Evolutionary conservation across 2,888 invertebrate genomes (phyloP), one percentile per base, ranked within the genome.

Genomic region (Aleiodes testaceus): DNA sequence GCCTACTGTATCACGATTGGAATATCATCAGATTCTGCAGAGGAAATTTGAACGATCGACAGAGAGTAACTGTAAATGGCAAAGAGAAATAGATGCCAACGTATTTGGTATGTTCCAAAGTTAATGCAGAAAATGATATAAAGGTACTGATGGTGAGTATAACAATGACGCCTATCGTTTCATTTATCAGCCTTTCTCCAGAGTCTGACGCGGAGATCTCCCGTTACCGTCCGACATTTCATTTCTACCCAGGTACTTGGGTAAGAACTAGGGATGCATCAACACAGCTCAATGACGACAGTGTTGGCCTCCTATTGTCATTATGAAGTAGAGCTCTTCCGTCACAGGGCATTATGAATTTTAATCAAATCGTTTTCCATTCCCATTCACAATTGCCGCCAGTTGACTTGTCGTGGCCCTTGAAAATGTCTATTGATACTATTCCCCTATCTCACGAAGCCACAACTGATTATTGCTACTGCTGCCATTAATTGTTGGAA

Each of bases 171-270:
- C 79, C 36, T 87, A 87, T 87, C 87, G 83, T 79, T 84, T 87
- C 86, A 87, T 87, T 87, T 85, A 87, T 87, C 87, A 81, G 81
- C 73, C 80, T 80, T 82, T 85, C 82, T 82, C 44, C 45, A n/a
- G n/a, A 45, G 16, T 75, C 76, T 74, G 76, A 74, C 80, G 75
- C 69, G 78, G 78, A 72, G 55, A 45, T 45, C 75, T 72, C 79
- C 72, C 72, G 74, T 73, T 69, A 71, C 20, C 70, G 66, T 30
- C 42, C 59, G 36, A 59, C 59, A 59, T 59, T 42, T 59, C 67
- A 59, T 59, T 42, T 59, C 67, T 69, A 61, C 61, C 74, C 66
- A 75, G 74, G 71, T 70, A 71, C 74, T 74, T 77, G 74, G 78
- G 36, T 36, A 36, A 36, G 11, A 9, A 11, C 36, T 36, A 72